Percentiles rank a stretch among this genome's conserved stretches.
These are phyloP conservation scores for Fringilla coelebs DNA, from an alignment of 2,797 vertebrate species.

Conservation along the genomic window DNA sequence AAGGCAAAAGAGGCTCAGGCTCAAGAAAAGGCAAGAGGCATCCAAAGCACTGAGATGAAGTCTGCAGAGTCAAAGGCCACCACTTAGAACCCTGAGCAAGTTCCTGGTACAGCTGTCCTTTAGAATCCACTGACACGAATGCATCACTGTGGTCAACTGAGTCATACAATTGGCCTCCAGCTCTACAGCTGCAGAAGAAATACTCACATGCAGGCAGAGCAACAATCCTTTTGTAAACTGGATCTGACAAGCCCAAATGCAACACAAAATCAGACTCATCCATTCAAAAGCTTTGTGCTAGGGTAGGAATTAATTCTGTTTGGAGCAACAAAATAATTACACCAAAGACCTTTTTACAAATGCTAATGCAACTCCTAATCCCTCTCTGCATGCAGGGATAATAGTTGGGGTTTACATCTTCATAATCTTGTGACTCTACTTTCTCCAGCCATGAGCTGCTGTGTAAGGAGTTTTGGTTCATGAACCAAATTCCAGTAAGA, in stretches of 20 bases:
- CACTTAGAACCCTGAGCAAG: not conserved
- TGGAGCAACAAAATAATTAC: not conserved
- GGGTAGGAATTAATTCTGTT: not conserved
- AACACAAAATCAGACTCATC: not conserved
- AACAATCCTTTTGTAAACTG: not conserved
- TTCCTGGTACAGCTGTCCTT: not conserved
- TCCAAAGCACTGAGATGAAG: not conserved
- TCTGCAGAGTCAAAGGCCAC: not conserved
- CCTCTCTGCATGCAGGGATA: not conserved
- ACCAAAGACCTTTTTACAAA: not conserved
- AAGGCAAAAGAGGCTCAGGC: not conserved
- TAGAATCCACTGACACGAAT: rapidly evolving
- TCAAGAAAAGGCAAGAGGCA: not conserved
- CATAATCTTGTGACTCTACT: conserved; percentile 40
- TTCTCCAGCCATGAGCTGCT: conserved; percentile 4
- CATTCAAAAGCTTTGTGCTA: not conserved
- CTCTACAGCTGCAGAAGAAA: not conserved
- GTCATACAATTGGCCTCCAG: not conserved
- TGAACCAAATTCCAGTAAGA: not conserved
- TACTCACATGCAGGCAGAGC: not conserved
- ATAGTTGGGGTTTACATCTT: not conserved
- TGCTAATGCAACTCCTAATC: conserved; percentile 35
- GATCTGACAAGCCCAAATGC: not conserved
- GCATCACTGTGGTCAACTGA: not conserved
- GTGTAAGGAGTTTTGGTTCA: not conserved